Percentiles rank a stretch among this genome's conserved stretches.
Evolutionary conservation across 2,888 invertebrate genomes (phyloP).

Genomic region (Xanthorhoe spadicearia): DNA sequence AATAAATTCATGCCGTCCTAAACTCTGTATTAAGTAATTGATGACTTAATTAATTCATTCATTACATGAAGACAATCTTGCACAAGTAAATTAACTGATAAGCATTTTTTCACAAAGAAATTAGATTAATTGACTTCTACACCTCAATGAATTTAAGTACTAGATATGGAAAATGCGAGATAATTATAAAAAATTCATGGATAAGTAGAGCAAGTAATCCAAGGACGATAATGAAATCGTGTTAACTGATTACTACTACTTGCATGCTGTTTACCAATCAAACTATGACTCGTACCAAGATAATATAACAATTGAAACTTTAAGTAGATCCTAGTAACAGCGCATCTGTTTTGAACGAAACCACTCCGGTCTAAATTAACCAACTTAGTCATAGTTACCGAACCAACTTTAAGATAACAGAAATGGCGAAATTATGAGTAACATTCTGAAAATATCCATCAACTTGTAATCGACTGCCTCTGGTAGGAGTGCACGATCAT

Average conservation of each 20-base stretch:
- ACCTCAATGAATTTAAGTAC: not conserved
- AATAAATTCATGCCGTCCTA: no score
- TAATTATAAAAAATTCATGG: slow-evolving; percentile 3
- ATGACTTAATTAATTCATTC: not conserved
- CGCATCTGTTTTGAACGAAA: slow-evolving; percentile 10
- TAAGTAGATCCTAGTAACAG: slow-evolving; percentile 9
- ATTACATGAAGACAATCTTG: not conserved
- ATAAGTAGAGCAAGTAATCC: slow-evolving; percentile 13
- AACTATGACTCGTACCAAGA: not conserved
- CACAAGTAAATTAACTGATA: not conserved
- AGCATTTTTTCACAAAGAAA: not conserved
- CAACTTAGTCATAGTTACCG: slow-evolving; percentile 52
- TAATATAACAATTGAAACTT: not conserved
- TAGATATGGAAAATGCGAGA: not conserved
- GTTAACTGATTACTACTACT: slow-evolving; percentile 2
- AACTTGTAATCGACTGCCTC: slow-evolving; percentile 55
- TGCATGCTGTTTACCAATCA: not conserved
- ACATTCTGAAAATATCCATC: slow-evolving; percentile 64
- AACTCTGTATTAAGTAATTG: not conserved
- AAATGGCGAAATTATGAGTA: slow-evolving; percentile 58
- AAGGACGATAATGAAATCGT: not conserved
- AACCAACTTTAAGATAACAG: slow-evolving; percentile 53
- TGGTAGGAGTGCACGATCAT: slow-evolving; percentile 48
- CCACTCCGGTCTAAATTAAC: slow-evolving; percentile 37
- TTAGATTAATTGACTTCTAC: not conserved